These are phyloP conservation scores for Heterocephalus glaber DNA, from an alignment of 2,113 vertebrate species.

Conservation along the genomic window DNA sequence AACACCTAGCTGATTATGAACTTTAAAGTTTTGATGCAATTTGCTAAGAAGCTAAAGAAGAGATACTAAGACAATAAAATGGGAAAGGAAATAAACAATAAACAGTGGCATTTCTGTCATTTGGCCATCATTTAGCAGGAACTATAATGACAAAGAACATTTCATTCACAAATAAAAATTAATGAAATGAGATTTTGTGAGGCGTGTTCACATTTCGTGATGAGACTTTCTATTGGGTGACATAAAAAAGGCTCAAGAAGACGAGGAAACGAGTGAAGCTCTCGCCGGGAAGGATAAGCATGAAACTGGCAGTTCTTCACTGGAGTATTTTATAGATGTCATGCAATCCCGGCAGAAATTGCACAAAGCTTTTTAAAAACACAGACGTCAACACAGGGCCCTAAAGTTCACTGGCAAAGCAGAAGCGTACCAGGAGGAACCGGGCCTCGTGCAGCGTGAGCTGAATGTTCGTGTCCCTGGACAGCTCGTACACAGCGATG, in stretches of 20 bases:
- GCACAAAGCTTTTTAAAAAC: constrained; percentile 1
- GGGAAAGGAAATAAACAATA: background rate
- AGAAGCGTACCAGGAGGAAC: constrained; percentile 90
- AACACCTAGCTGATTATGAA: background rate
- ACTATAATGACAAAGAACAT: background rate
- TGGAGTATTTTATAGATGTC: background rate
- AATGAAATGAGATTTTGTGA: constrained; percentile 14
- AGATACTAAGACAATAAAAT: constrained; percentile 9
- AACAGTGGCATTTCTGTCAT: background rate
- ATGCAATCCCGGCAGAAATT: background rate
- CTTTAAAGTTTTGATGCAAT: background rate
- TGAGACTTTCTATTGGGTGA: background rate
- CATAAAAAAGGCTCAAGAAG: background rate
- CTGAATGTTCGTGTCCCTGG: constrained; percentile 85
- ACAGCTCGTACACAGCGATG: constrained; percentile 86
- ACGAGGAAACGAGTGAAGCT: background rate
- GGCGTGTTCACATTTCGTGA: background rate
- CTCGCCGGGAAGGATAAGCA: background rate
- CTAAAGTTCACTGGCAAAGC: background rate
- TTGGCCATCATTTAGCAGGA: background rate
- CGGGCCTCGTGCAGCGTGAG: constrained; percentile 84
- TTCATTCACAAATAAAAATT: constrained; percentile 30
- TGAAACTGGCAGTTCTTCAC: background rate
- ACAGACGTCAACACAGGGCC: background rate
- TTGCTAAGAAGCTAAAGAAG: background rate